Conservation (phyloP, 2,888 invertebrate genomes). For the Oxystoma pomonae region DNA sequence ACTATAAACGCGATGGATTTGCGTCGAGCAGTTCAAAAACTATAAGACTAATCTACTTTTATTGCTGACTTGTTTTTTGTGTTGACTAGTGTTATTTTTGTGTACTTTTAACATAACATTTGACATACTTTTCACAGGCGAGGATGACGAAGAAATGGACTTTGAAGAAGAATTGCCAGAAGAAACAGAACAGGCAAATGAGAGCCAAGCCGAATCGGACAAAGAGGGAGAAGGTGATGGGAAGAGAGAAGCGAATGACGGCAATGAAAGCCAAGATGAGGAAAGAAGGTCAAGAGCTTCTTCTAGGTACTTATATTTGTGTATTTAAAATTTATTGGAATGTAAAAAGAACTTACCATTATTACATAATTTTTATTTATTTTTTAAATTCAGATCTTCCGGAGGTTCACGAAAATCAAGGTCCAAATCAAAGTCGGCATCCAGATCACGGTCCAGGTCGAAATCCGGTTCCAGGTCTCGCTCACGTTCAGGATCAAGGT, state of each 20-base stretch:
- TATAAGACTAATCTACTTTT: too few species aligned
- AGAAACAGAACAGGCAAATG: constrained; percentile 58
- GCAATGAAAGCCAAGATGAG: constrained; percentile 38
- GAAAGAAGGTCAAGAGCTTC: constrained; percentile 37
- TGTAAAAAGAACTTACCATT: too few species aligned
- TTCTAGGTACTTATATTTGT: too few species aligned
- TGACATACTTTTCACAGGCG: constrained; percentile 32
- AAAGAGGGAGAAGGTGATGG: constrained; percentile 43
- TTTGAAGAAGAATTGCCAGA: constrained; percentile 55
- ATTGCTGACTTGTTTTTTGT: too few species aligned
- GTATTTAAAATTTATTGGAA: too few species aligned
- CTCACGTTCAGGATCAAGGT: too few species aligned
- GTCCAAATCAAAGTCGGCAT: constrained; percentile 45
- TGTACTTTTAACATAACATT: constrained; percentile 7
- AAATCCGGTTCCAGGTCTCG: constrained; percentile 35
- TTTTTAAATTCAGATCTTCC: too few species aligned
- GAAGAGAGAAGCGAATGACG: constrained; percentile 39
- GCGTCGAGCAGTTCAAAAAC: too few species aligned
- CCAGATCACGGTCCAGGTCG: constrained; percentile 34
- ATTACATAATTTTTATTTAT: too few species aligned
- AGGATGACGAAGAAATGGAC: constrained; percentile 61
- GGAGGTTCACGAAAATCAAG: constrained; percentile 39
- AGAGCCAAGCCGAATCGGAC: constrained; percentile 51
- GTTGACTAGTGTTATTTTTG: too few species aligned
- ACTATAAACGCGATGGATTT: too few species aligned